Conservation (phyloP, 1,140 invertebrate species). For the Aricia agestis region DNA sequence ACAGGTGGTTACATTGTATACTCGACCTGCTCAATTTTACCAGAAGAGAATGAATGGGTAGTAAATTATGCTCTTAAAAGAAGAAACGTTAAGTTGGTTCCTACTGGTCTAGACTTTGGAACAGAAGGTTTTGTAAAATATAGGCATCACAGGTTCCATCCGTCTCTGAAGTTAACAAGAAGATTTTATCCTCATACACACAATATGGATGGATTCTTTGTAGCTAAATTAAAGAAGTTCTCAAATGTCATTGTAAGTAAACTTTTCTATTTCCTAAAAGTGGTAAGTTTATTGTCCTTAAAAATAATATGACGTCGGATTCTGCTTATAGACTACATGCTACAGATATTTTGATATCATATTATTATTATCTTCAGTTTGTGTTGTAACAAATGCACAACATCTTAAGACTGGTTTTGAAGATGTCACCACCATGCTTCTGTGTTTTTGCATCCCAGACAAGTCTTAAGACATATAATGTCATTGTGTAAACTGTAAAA, state of each 20-base stretch:
- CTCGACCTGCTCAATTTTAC: conserved; percentile 98
- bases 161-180: conserved; percentile 91
- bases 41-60: conserved; percentile 99
- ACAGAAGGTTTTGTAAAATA: conserved; percentile 95
- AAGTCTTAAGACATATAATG: too few species aligned
- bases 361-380: too few species aligned
- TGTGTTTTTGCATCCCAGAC: too few species aligned
- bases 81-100: conserved; percentile 94
- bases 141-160: conserved; percentile 93
- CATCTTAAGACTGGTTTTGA: too few species aligned
- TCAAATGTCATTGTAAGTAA: conserved; percentile 85
- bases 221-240: conserved; percentile 98
- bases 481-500: too few species aligned
- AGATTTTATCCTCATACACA: conserved; percentile 98
- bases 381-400: too few species aligned
- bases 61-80: conserved; percentile 97
- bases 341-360: too few species aligned
- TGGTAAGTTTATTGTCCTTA: too few species aligned
- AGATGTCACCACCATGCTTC: too few species aligned
- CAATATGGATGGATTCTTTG: conserved; percentile 99
- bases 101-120: conserved; percentile 96
- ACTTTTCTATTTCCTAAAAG: too few species aligned
- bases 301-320: too few species aligned
- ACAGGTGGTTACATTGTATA: conserved; percentile 97
- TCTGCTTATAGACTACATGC: too few species aligned